Conservation (phyloP, 2,888 invertebrate genomes). For the Scaptomyza flava region DNA sequence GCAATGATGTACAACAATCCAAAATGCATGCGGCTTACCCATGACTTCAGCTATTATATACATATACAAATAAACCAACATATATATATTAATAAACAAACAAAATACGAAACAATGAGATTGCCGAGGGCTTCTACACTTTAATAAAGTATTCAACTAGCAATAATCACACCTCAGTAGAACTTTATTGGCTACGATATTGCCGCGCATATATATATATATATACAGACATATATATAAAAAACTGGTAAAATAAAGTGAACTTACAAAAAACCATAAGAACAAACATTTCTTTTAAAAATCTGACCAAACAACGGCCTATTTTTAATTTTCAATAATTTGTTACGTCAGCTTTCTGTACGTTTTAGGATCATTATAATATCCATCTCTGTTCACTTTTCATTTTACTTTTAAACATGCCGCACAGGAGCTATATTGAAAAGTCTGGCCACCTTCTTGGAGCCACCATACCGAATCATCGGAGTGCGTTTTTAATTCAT, state of each 20-base stretch:
- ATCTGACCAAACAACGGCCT: neutral
- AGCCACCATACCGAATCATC: neutral
- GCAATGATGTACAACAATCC: slow-evolving; percentile 10
- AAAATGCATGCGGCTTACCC: slow-evolving; percentile 13
- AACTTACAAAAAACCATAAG: neutral
- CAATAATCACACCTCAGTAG: slow-evolving; percentile 2
- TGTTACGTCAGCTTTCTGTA: neutral
- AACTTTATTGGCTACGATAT: slow-evolving; percentile 3
- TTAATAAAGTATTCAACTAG: slow-evolving; percentile 6
- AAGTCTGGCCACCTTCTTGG: neutral
- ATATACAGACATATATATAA: neutral
- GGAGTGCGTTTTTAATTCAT: neutral
- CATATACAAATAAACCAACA: neutral
- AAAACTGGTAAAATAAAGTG: slow-evolving; percentile 6
- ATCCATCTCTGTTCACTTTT: neutral
- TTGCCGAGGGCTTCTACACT: neutral
- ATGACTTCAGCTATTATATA: slow-evolving; percentile 18
- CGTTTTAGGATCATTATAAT: neutral
- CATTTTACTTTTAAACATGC: neutral
- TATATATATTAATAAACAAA: neutral
- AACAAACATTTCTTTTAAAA: neutral
- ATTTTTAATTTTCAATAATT: neutral
- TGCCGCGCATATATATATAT: neutral
- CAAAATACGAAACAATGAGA: neutral
- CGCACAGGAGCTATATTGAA: neutral